Evolutionary conservation across 2,888 invertebrate genomes (phyloP), one percentile per base, ranked within the genome.

Genomic region (Anaspis maculata): DNA sequence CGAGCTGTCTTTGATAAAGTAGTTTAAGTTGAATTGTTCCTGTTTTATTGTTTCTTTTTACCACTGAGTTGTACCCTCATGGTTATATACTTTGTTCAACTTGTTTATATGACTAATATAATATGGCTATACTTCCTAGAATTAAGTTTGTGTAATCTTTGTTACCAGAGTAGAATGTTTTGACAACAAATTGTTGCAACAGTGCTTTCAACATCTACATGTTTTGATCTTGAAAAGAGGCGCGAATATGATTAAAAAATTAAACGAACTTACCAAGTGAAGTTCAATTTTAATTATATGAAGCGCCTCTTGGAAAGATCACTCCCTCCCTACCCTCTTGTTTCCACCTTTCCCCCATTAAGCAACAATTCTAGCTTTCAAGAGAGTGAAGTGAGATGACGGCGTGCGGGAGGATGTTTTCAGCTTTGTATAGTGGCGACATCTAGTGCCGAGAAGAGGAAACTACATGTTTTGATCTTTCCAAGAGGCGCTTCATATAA

Each of bases 261-360:
- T 29, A 37, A 37, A 37, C 37, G 37, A 37, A 37, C 34, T 37
- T 37, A 24, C 25, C 11, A 37, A 37, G 37, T 35, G 37, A 37
- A 37, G 37, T 37, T 36, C 37, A 6, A 37, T 35, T 34, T 27
- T 37, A 28, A 37, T 37, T 37, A 36, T 37, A 37, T 37, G 34
- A 13, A 13, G 13, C 27, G 13, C 13, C 27, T 26, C 27, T 10
- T 15, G 14, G 13, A 27, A 14, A 14, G 27, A 27, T 27, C 27
- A 27, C 15, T 14, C 27, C 25, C 25, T 25, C 25, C 25, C 25
- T 3, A n/a, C 11, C 19, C 5, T 19, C 9, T 19, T 19, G 19
- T 19, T 19, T 19, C 19, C 5, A 19, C 9, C 5, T 6, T 9
- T 19, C 19, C 19, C 19, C 9, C 5, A 9, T 5, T 5, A 6